Base-by-base conservation (phyloP, 2,888 invertebrate genomes). In the Acrocyrtus sp. region DNA sequence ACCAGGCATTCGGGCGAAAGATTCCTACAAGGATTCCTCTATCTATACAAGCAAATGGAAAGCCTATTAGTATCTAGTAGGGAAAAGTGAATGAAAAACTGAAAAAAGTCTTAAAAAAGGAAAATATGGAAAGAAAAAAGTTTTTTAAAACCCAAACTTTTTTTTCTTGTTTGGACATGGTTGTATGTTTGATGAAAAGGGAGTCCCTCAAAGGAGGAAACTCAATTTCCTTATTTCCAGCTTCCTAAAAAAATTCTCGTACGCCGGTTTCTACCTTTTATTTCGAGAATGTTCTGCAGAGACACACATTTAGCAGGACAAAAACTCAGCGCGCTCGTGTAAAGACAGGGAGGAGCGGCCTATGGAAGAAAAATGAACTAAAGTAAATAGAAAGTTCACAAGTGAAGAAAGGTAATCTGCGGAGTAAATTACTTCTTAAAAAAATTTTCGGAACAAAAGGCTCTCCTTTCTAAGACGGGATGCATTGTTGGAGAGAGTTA, bases 391-490 rank as follows among this genome's bases (percentile, higher is more conserved):
- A 68, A 68, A 29, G 51, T 58, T 12, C 39, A 22, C 50, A 17
- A 47, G 63, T 24, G 29, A 39, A 56, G 60, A 41, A 68, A 53
- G 39, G 43, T 68, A 68, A 68, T 68, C 67, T 68, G 60, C 45
- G 67, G 60, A 60, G 67, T 68, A 68, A 68, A 68, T 68, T 68
- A 68, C 58, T 60, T 68, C 67, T 50, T 53, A 60, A 51, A 68
- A 39, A 66, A 67, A 50, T 43, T 53, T 22, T 58, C 48, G 3
- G n/a, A n/a, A n/a, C 22, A 17, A 21, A 6, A 17, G 47, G 6
- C 41, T 21, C 15, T 56, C 12, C n/a, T 15, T 26, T 45, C 47
- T 27, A 26, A 58, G 47, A n/a, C n/a, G n/a, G n/a, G 22, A 58
- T 2, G 58, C 21, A 56, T 56, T 56, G 56, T 56, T 41, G 39